Percentiles rank a stretch among this genome's conserved stretches.
Evolutionary conservation across 2,113 vertebrate species (phyloP).

Genomic region (Paedocypris sp.): DNA sequence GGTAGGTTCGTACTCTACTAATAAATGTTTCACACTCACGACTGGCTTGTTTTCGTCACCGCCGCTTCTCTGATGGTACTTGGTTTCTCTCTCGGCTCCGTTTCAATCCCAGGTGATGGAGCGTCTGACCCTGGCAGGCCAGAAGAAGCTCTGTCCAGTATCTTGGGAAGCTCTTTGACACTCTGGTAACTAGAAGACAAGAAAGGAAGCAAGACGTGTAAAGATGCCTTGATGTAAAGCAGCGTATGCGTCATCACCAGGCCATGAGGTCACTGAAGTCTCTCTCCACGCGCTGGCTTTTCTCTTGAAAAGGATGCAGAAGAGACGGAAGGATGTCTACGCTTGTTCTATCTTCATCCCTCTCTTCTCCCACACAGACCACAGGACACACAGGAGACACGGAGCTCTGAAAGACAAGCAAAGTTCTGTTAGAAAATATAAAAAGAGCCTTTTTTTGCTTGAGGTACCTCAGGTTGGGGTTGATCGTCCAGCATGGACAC

Average conservation of each 20-base stretch:
- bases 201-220: background rate
- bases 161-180: conserved; percentile 56
- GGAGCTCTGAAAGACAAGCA: conserved; percentile 32
- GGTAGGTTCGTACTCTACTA: no score
- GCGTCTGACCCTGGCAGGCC: background rate
- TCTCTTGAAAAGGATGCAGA: conserved; percentile 34
- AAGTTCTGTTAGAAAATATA: no score
- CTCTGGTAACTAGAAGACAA: conserved; percentile 53
- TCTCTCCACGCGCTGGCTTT: conserved; percentile 43
- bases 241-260: conserved; percentile 49
- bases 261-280: conserved; percentile 51
- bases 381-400: conserved; percentile 6
- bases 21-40: no score
- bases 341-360: background rate
- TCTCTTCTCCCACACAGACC: conserved; percentile 27
- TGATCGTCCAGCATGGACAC: background rate
- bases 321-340: conserved; percentile 25
- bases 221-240: background rate
- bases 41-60: no score
- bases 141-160: background rate
- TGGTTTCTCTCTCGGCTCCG: background rate
- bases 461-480: conserved; percentile 53
- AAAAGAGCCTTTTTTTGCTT: no score
- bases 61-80: no score
- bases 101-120: background rate